phyloP scores from a whole-genome alignment of 2,797 vertebrate genomes.

The Crossoptilon crossoptilon region DNA sequence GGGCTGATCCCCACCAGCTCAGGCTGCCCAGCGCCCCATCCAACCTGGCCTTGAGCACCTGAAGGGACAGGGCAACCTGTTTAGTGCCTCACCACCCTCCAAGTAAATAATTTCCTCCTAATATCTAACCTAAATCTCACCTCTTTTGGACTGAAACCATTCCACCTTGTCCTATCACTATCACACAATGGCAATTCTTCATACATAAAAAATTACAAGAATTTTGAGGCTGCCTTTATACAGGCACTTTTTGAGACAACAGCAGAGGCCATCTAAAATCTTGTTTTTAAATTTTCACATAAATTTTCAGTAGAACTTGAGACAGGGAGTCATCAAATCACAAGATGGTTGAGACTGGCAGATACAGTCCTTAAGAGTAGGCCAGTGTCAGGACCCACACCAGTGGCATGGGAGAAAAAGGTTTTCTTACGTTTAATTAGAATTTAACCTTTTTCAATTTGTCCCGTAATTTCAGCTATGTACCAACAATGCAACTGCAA shows the following conservation, averaged over 20 bases:
- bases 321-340: background rate
- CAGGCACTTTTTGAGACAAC: background rate
- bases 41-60: too few species aligned
- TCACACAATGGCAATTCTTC: background rate
- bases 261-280: background rate
- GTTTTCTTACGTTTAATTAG: background rate
- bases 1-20: too few species aligned
- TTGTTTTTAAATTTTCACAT: background rate
- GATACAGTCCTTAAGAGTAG: background rate
- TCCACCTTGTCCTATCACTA: too few species aligned
- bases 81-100: too few species aligned
- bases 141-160: too few species aligned
- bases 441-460: background rate
- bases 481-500: background rate
- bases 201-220: background rate
- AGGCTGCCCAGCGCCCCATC: too few species aligned
- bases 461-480: background rate
- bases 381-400: background rate
- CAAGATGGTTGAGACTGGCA: rapidly evolving
- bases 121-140: too few species aligned
- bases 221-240: background rate
- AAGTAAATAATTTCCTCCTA: too few species aligned
- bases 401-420: background rate
- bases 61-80: too few species aligned
- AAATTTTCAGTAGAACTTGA: background rate